Conservation (phyloP, 2,113 vertebrate species). For the Sander lucioperca region DNA sequence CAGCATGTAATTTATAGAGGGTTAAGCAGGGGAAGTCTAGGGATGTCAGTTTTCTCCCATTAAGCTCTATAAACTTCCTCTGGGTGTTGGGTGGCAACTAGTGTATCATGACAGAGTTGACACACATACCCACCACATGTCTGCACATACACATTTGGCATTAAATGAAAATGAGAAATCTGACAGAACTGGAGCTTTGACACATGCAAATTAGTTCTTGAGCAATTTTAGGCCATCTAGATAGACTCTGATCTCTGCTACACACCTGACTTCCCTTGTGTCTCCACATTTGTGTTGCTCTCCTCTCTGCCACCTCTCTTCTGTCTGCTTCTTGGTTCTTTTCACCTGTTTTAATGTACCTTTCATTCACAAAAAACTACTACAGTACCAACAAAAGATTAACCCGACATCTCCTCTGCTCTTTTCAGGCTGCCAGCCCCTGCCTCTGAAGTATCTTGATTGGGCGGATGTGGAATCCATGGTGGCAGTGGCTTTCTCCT, state of each 20-base stretch:
- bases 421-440: slow-evolving; percentile 89
- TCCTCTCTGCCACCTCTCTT: not conserved
- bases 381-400: not conserved
- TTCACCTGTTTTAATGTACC: not conserved
- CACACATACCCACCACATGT: slow-evolving; percentile 18
- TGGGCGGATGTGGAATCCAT: slow-evolving; percentile 97
- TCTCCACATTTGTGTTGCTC: slow-evolving; percentile 18
- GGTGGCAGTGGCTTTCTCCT: slow-evolving; percentile 96
- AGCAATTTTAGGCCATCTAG: slow-evolving; percentile 24
- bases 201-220: slow-evolving; percentile 45
- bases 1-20: slow-evolving; percentile 67
- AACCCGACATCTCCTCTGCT: slow-evolving; percentile 50
- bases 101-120: slow-evolving; percentile 39
- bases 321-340: not conserved
- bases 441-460: slow-evolving; percentile 93
- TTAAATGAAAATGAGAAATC: slow-evolving; percentile 27
- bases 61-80: slow-evolving; percentile 57
- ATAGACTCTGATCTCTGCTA: slow-evolving; percentile 19
- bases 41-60: slow-evolving; percentile 65
- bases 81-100: slow-evolving; percentile 44
- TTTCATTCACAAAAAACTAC: slow-evolving; percentile 9
- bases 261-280: slow-evolving; percentile 11
- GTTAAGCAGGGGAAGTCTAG: slow-evolving; percentile 64
- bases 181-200: slow-evolving; percentile 50
- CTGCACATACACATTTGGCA: slow-evolving; percentile 2